Conservation (phyloP, 2,888 invertebrate species). For the Nephrocerus scutellatus region DNA sequence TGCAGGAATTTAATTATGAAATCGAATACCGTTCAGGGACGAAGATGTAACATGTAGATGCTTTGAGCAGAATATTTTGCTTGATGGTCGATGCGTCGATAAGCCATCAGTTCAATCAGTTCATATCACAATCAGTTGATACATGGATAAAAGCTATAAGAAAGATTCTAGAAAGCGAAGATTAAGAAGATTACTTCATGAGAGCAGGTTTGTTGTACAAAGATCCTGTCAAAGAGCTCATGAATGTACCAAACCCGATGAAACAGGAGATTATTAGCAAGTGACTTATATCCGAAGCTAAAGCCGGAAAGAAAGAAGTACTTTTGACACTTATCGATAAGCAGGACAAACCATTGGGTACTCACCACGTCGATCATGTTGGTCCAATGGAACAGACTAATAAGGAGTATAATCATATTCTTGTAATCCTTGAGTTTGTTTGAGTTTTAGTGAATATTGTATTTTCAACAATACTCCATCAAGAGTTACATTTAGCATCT, state of each 20-base stretch:
- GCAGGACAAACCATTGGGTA: constrained; percentile 27
- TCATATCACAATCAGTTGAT: constrained; percentile 3
- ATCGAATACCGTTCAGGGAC: too few species aligned
- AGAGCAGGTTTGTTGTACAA: constrained; percentile 10
- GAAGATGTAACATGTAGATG: constrained; percentile 7
- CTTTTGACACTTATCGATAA: constrained; percentile 33
- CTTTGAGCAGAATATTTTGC: constrained; percentile 5
- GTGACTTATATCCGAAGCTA: constrained; percentile 19
- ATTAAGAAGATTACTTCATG: constrained; percentile 5
- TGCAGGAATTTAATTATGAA: constrained; percentile 9
- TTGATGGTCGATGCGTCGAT: constrained; percentile 2
- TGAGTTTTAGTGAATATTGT: constrained; percentile 38
- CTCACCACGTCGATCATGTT: constrained; percentile 35
- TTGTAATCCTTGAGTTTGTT: constrained; percentile 34
- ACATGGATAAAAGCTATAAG: not conserved
- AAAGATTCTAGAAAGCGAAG: not conserved
- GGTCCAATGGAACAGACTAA: constrained; percentile 30
- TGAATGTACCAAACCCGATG: too few species aligned
- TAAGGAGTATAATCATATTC: constrained; percentile 33
- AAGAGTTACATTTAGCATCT: constrained; percentile 28
- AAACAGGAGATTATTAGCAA: constrained; percentile 32
- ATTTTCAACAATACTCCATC: constrained; percentile 32
- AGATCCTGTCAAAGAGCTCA: constrained; percentile 5
- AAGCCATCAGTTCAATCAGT: constrained; percentile 1
- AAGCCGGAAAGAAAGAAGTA: constrained; percentile 35